Evolutionary conservation across 2,888 invertebrate genomes (phyloP).

Genomic region (Dichetophora obliterata): DNA sequence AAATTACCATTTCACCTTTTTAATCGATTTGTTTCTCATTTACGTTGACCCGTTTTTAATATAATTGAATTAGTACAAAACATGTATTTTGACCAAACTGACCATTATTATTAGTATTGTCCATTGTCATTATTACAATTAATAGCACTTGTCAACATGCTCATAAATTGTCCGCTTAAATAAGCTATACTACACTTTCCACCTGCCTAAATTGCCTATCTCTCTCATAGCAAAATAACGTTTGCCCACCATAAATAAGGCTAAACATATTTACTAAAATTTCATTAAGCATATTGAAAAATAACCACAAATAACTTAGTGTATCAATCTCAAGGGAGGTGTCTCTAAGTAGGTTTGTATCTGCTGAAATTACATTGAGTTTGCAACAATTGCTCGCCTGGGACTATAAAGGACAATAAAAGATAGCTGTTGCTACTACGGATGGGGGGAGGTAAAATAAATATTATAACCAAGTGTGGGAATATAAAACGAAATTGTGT

Average conservation of each 20-base stretch:
- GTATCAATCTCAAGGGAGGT: background rate
- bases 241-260: background rate
- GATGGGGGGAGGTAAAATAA: too few species aligned
- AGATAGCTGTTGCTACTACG: too few species aligned
- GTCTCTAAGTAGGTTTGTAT: background rate
- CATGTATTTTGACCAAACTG: too few species aligned
- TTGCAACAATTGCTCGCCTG: background rate
- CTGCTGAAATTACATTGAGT: background rate
- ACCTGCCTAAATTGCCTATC: background rate
- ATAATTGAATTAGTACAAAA: too few species aligned
- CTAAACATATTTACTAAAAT: constrained; percentile 12
- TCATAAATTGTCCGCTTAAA: constrained; percentile 14
- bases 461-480: too few species aligned
- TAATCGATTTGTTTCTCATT: background rate
- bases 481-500: too few species aligned
- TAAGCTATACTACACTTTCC: background rate
- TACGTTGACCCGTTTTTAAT: too few species aligned
- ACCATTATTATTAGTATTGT: too few species aligned
- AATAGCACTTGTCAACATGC: background rate
- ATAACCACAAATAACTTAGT: background rate
- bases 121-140: background rate
- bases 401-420: background rate
- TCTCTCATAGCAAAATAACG: background rate
- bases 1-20: too few species aligned
- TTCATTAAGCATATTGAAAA: background rate